Percentiles rank a stretch among this genome's conserved stretches.
Conservation (phyloP, 2,113 vertebrate species). For the Chionomys nivalis region DNA sequence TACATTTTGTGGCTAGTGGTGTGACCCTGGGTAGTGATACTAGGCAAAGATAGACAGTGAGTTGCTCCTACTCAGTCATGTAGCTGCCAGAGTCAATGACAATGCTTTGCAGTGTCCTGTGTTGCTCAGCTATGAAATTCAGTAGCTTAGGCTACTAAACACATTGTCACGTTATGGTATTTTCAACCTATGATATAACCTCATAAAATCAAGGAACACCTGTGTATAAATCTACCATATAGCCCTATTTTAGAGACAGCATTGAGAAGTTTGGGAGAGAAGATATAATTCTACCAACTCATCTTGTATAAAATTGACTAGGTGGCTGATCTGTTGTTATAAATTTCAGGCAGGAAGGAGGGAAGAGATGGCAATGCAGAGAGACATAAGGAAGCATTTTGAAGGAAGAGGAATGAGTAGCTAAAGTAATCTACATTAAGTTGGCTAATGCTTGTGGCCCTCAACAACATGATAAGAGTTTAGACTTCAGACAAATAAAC, state of each 20-base stretch:
- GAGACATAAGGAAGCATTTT: not conserved
- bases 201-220: not conserved
- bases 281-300: conserved; percentile 43
- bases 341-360: not conserved
- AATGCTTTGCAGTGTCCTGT: not conserved
- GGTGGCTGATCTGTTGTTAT: conserved; percentile 33
- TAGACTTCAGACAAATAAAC: not conserved
- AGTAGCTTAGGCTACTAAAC: not conserved
- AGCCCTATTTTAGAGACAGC: conserved; percentile 31
- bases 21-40: not conserved
- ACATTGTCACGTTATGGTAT: not conserved
- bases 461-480: not conserved
- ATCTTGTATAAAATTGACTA: conserved; percentile 51
- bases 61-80: not conserved
- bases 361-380: not conserved
- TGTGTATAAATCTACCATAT: not conserved
- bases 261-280: not conserved
- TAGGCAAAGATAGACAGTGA: not conserved
- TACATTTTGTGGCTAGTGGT: not conserved
- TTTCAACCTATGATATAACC: not conserved
- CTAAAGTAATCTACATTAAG: conserved; percentile 28
- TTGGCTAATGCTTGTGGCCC: conserved; percentile 21
- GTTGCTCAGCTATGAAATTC: not conserved
- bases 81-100: not conserved
- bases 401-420: not conserved